Percentiles rank a stretch among this genome's conserved stretches.
phyloP scores from a whole-genome alignment of 1,140 invertebrate genomes.

The Halotydeus destructor region DNA sequence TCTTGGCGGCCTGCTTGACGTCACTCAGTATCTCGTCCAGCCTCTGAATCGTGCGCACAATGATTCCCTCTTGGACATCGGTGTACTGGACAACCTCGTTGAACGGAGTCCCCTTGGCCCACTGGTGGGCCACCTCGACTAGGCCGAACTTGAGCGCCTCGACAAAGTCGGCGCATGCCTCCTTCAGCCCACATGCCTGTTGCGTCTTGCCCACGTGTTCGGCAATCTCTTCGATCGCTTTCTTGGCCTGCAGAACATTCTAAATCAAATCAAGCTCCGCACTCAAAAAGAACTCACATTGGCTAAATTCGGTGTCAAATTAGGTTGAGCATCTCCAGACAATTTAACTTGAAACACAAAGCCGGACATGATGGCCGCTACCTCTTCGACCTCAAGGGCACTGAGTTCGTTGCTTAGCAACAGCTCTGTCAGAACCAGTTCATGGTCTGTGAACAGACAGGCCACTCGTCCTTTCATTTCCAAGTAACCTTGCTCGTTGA shows the following conservation, averaged over 20 bases:
- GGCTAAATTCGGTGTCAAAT: too few species aligned
- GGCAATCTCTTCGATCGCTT: slow-evolving; percentile 31
- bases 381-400: slow-evolving; percentile 62
- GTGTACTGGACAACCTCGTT: slow-evolving; percentile 76
- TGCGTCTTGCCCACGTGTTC: slow-evolving; percentile 33
- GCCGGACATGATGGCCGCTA: slow-evolving; percentile 71
- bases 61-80: slow-evolving; percentile 87
- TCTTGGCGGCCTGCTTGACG: slow-evolving; percentile 71
- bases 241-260: slow-evolving; percentile 31
- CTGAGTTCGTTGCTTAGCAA: slow-evolving; percentile 74
- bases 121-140: slow-evolving; percentile 81
- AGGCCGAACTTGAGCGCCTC: slow-evolving; percentile 70
- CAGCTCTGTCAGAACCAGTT: slow-evolving; percentile 83
- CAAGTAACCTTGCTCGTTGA: slow-evolving; percentile 44
- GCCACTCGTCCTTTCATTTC: slow-evolving; percentile 79
- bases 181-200: slow-evolving; percentile 29
- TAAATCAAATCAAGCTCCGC: slow-evolving; percentile 20
- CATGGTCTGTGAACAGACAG: slow-evolving; percentile 77
- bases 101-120: slow-evolving; percentile 77
- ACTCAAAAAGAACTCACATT: too few species aligned
- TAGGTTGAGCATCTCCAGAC: too few species aligned
- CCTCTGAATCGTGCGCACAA: slow-evolving; percentile 89
- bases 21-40: slow-evolving; percentile 78
- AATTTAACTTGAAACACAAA: slow-evolving; percentile 73
- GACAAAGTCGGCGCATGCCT: slow-evolving; percentile 30